A percentile compares a stretch with the other conserved stretches of the same genome.
phyloP scores from a whole-genome alignment of 2,888 invertebrate species.

The Dasysyrphus albostriatus region DNA sequence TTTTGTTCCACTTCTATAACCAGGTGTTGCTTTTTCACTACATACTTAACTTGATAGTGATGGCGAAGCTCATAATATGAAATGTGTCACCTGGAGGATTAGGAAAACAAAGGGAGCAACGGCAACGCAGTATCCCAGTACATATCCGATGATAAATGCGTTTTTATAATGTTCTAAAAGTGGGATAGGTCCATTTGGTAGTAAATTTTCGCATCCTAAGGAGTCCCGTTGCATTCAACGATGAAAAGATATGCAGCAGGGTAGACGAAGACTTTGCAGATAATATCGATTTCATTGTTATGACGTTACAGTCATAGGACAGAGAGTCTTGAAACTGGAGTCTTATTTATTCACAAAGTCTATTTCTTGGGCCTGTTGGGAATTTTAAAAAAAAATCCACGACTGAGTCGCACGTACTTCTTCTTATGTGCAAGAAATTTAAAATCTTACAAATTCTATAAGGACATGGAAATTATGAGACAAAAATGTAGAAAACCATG shows the following conservation, averaged over 20 bases:
- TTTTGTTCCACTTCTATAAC: conserved; percentile 19
- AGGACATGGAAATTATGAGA: no score
- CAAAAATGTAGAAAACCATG: no score
- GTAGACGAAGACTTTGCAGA: conserved; percentile 31
- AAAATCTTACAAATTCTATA: no score
- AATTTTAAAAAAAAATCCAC: no score
- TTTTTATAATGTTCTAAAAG: not conserved
- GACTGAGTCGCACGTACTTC: no score
- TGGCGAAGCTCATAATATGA: conserved; percentile 22
- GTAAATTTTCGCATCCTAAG: conserved; percentile 2
- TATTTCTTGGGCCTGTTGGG: no score
- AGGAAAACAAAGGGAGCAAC: not conserved
- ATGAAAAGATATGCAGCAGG: conserved; percentile 23
- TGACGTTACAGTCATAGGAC: conserved; percentile 31
- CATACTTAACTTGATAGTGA: conserved; percentile 23
- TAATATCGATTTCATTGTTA: conserved; percentile 65
- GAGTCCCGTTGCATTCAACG: conserved; percentile 28
- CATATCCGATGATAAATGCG: conserved; percentile 31
- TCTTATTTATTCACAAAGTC: no score
- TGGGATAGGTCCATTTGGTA: conserved; percentile 2
- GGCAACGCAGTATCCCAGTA: conserved; percentile 19
- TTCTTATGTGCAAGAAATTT: no score
- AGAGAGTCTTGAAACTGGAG: no score
- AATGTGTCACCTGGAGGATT: conserved; percentile 41
- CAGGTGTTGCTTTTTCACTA: conserved; percentile 58